phyloP scores from a whole-genome alignment of 1,140 invertebrate genomes.

The Drosophila obscura region DNA sequence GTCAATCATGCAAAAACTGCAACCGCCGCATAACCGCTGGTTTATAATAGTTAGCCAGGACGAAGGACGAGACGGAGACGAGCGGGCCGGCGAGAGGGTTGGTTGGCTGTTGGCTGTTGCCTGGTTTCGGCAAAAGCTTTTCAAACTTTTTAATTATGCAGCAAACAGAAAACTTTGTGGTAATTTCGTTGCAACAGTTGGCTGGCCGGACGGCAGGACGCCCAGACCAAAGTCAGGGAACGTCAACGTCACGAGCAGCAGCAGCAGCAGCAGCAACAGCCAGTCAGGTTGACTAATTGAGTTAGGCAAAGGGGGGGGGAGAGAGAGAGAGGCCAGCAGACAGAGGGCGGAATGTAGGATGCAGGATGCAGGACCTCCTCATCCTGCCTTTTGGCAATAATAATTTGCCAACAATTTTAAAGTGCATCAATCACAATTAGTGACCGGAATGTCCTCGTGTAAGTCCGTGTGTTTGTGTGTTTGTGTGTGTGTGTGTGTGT shows the following conservation, averaged over 20 bases:
- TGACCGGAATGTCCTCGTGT: conserved; percentile 59
- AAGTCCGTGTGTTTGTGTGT: conserved; percentile 6
- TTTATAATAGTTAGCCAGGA: conserved; percentile 75
- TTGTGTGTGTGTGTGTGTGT: not conserved
- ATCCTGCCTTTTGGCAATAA: conserved; percentile 67
- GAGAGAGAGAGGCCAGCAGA: not conserved
- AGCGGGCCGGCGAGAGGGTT: not conserved
- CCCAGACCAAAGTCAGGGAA: conserved; percentile 36
- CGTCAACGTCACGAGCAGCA: conserved; percentile 63
- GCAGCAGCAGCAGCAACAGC: conserved; percentile 28
- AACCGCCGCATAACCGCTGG: conserved; percentile 75
- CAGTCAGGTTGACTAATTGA: conserved; percentile 75
- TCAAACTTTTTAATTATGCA: conserved; percentile 82
- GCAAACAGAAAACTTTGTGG: conserved; percentile 81
- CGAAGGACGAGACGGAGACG: conserved; percentile 5
- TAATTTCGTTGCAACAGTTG: conserved; percentile 81
- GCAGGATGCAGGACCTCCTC: conserved; percentile 2
- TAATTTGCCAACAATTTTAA: conserved; percentile 81
- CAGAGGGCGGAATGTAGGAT: not conserved
- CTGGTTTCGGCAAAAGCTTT: conserved; percentile 80
- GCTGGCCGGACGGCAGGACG: conserved; percentile 48
- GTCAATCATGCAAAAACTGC: conserved; percentile 81
- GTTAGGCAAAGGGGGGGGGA: conserved; percentile 47
- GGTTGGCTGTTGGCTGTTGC: conserved; percentile 53
- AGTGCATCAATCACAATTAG: conserved; percentile 81